Base-by-base conservation (phyloP, 2,113 vertebrate species). In the Falco punctatus region DNA sequence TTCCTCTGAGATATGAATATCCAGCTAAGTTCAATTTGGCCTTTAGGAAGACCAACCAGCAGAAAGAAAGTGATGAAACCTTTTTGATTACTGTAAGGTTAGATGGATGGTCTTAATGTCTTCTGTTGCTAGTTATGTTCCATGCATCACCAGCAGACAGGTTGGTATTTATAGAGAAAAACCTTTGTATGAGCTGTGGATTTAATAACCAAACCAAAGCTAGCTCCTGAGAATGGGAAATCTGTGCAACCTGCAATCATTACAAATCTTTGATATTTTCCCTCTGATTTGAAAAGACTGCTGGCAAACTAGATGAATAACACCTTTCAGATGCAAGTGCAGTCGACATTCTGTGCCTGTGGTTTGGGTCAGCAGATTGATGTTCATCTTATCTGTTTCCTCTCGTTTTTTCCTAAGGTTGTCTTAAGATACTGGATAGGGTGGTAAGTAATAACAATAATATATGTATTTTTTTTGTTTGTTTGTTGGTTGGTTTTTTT, bases 71-170 rank as follows among this genome's bases (percentile, higher is more conserved):
- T 28, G 52, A 61, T 77, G 54, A 92, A 95, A 72, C 12, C 8
- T 95, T 91, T 90, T 69, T 71, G 80, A 87, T 90, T 95, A 58
- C 38, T 86, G 1, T 89, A 75, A 57, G 49, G 52, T 14, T 65
- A 44, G 83, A 94, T 87, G 75, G 51, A 88, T 94, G 86, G 28
- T 81, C 57, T 92, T 78, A 95, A 64, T 88, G 74, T 79, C 32
- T 72, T 48, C 49, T 13, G n/a, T 79, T 93, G 19, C 26, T 48
- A 72, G 64, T n/a, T 66, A 62, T 33, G 32, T 86, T 96, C 55
- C 35, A 64, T 11, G 19, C 70, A 81, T 57, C 32, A 89, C 33
- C 1, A 6, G 33, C 11, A 85, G 35, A 91, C 67, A 67, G 30
- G 62, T 8, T 87, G 40, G 75, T 88, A 81, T 94, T 79, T 86